phyloP scores from a whole-genome alignment of 2,797 vertebrate species.

The Aplochiton taeniatus region DNA sequence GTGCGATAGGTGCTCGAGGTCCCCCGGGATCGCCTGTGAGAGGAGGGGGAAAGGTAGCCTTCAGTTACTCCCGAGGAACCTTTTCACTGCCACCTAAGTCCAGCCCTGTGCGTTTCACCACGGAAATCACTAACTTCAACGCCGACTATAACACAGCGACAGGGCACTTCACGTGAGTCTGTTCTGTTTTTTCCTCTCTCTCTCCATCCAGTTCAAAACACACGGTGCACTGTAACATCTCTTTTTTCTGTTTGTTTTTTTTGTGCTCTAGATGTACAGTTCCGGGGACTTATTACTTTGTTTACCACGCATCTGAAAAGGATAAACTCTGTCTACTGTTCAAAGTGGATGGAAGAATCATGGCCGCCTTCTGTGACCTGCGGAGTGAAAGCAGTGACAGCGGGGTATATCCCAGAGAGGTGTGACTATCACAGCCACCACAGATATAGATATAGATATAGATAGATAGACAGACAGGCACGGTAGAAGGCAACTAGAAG shows the following conservation, averaged over 20 bases:
- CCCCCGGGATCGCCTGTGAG: neutral
- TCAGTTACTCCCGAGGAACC: constrained; percentile 73
- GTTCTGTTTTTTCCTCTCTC: neutral
- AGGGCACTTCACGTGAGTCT: constrained; percentile 34
- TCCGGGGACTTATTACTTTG: constrained; percentile 81
- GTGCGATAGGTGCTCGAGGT: constrained; percentile 44
- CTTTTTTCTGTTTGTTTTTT: neutral
- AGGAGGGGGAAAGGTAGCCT: constrained; percentile 72
- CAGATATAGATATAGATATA: neutral
- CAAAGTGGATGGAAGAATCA: neutral
- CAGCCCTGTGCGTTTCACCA: constrained; percentile 64
- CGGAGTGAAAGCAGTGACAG: neutral
- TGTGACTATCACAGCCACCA: neutral
- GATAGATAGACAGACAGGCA: neutral
- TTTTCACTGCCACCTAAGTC: constrained; percentile 31
- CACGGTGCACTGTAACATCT: neutral
- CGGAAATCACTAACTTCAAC: constrained; percentile 68
- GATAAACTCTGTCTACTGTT: constrained; percentile 73
- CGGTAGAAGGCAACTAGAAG: too few species aligned
- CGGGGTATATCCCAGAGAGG: neutral
- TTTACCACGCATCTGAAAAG: constrained; percentile 65
- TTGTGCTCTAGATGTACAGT: constrained; percentile 43
- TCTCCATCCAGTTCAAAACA: neutral
- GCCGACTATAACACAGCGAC: constrained; percentile 60
- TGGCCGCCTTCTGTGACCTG: constrained; percentile 77